A percentile compares a stretch with the other conserved stretches of the same genome.
Conservation (phyloP, 2,113 vertebrate genomes). For the Pionites leucogaster region DNA sequence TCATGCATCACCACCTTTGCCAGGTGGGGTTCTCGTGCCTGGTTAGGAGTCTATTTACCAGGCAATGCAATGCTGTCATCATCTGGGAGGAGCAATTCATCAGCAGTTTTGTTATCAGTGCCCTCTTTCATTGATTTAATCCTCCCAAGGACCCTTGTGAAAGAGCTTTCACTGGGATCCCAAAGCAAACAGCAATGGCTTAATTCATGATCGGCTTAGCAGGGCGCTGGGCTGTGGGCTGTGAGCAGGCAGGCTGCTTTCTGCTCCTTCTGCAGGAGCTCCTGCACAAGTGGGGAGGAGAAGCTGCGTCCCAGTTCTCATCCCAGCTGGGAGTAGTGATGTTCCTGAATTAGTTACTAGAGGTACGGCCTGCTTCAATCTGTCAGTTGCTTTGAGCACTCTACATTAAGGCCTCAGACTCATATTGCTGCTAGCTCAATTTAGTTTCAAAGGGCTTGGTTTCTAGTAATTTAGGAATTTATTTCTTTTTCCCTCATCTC, state of each 20-base stretch:
- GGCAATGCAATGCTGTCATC: not conserved
- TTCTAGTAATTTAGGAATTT: not conserved
- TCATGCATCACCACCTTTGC: not conserved
- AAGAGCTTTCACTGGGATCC: not conserved
- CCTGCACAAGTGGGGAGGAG: fast-evolving
- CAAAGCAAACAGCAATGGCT: not conserved
- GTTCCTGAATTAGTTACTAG: fast-evolving
- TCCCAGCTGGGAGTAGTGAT: fast-evolving
- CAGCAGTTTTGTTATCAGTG: not conserved
- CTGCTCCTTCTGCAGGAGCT: not conserved
- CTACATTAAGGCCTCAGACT: not conserved
- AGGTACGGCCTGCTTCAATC: not conserved
- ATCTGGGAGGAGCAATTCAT: not conserved
- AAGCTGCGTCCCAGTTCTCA: fast-evolving
- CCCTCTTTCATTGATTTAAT: not conserved
- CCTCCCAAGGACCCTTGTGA: not conserved
- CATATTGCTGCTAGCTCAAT: not conserved
- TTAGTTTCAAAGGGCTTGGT: not conserved
- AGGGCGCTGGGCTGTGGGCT: not conserved
- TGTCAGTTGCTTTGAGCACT: not conserved
- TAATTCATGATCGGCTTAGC: not conserved
- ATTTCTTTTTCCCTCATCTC: not conserved
- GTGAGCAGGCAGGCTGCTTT: not conserved
- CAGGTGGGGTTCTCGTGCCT: not conserved
- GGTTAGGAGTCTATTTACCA: not conserved